Conservation (phyloP, 2,888 invertebrate genomes). For the Drosophila leonis region DNA sequence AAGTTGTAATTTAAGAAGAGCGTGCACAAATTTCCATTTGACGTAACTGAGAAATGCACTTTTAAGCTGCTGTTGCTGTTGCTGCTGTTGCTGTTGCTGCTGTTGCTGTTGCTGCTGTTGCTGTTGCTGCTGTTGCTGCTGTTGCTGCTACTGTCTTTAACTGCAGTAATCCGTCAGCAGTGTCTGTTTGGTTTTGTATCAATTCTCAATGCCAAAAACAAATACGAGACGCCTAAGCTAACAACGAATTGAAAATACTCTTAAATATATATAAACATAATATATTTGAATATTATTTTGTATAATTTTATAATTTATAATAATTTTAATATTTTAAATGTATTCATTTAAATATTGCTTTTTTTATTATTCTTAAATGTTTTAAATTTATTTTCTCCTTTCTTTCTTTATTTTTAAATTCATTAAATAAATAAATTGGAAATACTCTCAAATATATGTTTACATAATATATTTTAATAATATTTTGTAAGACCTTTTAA, state of each 20-base stretch:
- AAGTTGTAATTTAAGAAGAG: conserved; percentile 70
- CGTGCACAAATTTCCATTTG: conserved; percentile 76
- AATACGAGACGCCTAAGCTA: neutral
- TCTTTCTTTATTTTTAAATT: no score
- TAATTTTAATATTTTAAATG: no score
- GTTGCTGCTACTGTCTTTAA: conserved; percentile 39
- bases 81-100: conserved; percentile 53
- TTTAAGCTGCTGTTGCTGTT: conserved; percentile 66
- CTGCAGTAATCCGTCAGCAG: conserved; percentile 67
- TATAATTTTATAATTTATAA: neutral
- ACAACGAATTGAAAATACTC: conserved; percentile 12
- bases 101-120: conserved; percentile 57
- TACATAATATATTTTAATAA: no score
- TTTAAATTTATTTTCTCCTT: no score
- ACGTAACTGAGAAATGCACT: conserved; percentile 78
- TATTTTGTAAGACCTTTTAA: no score
- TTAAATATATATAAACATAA: neutral
- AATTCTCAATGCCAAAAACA: conserved; percentile 28
- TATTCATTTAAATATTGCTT: no score
- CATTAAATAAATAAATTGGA: no score
- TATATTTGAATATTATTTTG: no score
- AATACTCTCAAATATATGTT: no score
- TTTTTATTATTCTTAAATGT: no score
- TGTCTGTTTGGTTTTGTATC: conserved; percentile 41
- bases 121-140: conserved; percentile 55